Conservation (phyloP, 2,113 vertebrate genomes). For the Seriola aureovittata region DNA sequence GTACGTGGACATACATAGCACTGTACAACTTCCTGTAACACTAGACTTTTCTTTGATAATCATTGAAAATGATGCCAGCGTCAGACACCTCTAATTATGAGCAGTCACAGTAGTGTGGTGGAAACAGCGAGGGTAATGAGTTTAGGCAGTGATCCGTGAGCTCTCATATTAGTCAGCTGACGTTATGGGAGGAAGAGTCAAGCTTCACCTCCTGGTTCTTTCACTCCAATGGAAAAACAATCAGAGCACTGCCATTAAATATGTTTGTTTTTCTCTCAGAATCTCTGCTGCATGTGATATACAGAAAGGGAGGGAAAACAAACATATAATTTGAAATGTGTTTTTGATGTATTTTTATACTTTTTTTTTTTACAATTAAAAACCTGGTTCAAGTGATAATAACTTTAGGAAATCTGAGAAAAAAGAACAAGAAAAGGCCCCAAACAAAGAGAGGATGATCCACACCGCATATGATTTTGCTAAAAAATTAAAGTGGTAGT, state of each 20-base stretch:
- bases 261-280: not conserved
- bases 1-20: not conserved
- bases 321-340: not conserved
- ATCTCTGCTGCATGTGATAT: slow-evolving; percentile 5
- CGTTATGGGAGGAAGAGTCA: not conserved
- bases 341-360: not conserved
- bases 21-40: not conserved
- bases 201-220: slow-evolving; percentile 15
- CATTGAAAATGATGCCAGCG: not conserved
- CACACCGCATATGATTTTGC: too few species aligned
- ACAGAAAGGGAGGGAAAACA: not conserved
- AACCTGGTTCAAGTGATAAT: too few species aligned
- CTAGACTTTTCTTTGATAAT: not conserved
- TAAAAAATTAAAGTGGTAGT: too few species aligned
- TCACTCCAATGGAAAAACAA: not conserved
- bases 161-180: not conserved
- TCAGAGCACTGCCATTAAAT: not conserved
- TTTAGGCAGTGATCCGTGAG: slow-evolving; percentile 45
- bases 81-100: slow-evolving; percentile 20
- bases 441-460: too few species aligned
- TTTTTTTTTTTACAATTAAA: too few species aligned
- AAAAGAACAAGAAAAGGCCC: too few species aligned
- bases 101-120: not conserved
- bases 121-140: slow-evolving; percentile 45
- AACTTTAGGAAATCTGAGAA: too few species aligned